These are phyloP conservation scores for Nomada hirtipes DNA, from an alignment of 2,888 invertebrate species.

Conservation along the genomic window DNA sequence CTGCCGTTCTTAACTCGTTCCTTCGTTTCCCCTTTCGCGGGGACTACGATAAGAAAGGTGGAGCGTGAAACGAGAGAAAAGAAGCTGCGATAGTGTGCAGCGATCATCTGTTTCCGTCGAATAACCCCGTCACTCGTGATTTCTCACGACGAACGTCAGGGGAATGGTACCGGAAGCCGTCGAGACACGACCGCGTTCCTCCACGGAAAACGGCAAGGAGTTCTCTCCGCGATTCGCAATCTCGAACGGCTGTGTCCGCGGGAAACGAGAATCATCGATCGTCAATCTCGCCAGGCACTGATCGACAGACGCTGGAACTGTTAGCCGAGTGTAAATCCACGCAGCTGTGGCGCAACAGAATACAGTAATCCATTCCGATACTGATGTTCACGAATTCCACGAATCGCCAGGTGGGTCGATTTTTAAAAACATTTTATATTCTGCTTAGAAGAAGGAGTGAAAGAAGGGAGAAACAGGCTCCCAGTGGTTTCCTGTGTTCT, in stretches of 20 bases:
- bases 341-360: slow-evolving; percentile 8
- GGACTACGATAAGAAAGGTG: no score
- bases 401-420: no score
- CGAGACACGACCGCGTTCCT: background rate
- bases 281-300: slow-evolving; percentile 35
- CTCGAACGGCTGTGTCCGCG: background rate
- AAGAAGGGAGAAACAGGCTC: background rate
- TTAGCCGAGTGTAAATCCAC: background rate
- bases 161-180: background rate
- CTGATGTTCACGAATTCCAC: background rate
- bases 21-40: no score
- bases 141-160: slow-evolving; percentile 8
- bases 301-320: slow-evolving; percentile 19
- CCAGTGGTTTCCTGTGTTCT: background rate
- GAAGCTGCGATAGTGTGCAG: background rate
- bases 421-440: background rate
- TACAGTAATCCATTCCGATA: background rate
- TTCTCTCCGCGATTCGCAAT: slow-evolving; percentile 7
- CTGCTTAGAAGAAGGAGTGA: background rate
- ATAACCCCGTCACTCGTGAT: slow-evolving; percentile 17
- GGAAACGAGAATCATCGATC: slow-evolving; percentile 19
- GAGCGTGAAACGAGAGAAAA: background rate
- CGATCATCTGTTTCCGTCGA: slow-evolving; percentile 44
- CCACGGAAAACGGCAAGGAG: background rate
- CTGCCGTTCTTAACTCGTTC: no score